Evolutionary conservation across 2,113 vertebrate species (phyloP), one percentile per base, ranked within the genome.

Genomic region (Pagrus major): DNA sequence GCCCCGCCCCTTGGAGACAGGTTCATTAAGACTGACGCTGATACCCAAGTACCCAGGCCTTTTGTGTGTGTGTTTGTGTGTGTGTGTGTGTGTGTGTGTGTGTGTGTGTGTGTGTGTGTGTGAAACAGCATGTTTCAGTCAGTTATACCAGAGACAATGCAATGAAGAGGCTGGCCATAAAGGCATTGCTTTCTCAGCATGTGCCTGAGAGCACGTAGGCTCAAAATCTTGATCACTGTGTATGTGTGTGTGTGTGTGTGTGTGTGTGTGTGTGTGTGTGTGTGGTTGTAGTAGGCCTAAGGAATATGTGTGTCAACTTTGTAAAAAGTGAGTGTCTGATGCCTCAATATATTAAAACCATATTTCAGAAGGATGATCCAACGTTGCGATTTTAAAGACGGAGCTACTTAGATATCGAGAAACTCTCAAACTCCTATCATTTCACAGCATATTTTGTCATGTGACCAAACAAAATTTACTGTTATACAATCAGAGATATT

Each of bases 11-110:
- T 92, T 86, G 86, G 88, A 94, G 87, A 95, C 94, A 93, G 94
- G 89, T 95, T 95, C 93, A 95, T 95, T 94, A 94, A 93, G 93
- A 93, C 88, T 91, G 90, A 91, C 78, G 90, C 87, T 93, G 91
- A 93, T 93, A 93, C 92, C 92, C 90, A 92, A 91, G 86, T 87
- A 89, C 80, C 78, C 85, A 52, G 64, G 79, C 78, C 89, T 81
- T 92, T 94, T 94, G 88, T 91, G 78, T 85, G 80, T 70, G 71
- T 75, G 85, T 84, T 82, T 89, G 76, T 83, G 81, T 88, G 84
- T 71, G 85, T 85, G 86, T 83, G 89, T 81, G 84, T 86, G 81
- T 81, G 86, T 76, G 84, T 86, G 81, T 82, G 84, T 37, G 77
- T 83, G 76, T 68, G 66, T 59, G 72, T 42, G 71, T 71, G 71